Evolutionary conservation across 1,140 invertebrate species (phyloP).

Genomic region (Drosophila ananassae): DNA sequence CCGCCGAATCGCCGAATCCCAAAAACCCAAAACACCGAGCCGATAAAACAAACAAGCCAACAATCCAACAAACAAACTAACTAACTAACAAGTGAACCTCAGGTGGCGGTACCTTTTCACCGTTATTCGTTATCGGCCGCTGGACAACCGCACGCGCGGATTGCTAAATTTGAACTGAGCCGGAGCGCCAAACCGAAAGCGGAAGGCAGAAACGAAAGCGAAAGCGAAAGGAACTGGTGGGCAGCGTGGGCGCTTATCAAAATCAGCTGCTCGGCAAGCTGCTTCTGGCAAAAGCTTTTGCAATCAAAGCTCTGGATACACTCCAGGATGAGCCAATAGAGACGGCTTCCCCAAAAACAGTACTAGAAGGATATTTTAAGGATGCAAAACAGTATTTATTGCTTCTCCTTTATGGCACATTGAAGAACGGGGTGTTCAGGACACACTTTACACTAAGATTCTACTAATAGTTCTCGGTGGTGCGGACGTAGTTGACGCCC

Average conservation of each 20-base stretch:
- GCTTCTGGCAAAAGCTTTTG: slow-evolving; percentile 19
- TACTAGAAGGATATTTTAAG: neutral
- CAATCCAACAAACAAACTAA: slow-evolving; percentile 3
- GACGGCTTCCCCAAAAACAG: neutral
- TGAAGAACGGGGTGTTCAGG: neutral
- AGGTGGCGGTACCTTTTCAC: slow-evolving; percentile 17
- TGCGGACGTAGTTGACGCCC: slow-evolving; percentile 88
- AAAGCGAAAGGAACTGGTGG: slow-evolving; percentile 2
- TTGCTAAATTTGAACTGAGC: slow-evolving; percentile 69
- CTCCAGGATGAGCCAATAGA: neutral
- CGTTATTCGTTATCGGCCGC: slow-evolving; percentile 18
- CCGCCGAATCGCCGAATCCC: slow-evolving; percentile 1
- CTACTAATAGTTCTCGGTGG: neutral
- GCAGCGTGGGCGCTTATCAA: slow-evolving; percentile 46
- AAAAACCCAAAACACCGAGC: slow-evolving; percentile 23
- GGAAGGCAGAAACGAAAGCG: slow-evolving; percentile 17
- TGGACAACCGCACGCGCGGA: slow-evolving; percentile 67
- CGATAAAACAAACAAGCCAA: slow-evolving; percentile 19
- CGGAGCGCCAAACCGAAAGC: slow-evolving; percentile 46
- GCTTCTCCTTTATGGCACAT: neutral
- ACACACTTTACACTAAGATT: neutral
- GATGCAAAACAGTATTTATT: neutral
- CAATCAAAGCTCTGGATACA: slow-evolving; percentile 22
- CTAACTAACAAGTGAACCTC: neutral
- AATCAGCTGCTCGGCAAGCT: slow-evolving; percentile 39